These are phyloP conservation scores for Acleris laterana DNA, from an alignment of 2,888 invertebrate species.

Conservation along the genomic window DNA sequence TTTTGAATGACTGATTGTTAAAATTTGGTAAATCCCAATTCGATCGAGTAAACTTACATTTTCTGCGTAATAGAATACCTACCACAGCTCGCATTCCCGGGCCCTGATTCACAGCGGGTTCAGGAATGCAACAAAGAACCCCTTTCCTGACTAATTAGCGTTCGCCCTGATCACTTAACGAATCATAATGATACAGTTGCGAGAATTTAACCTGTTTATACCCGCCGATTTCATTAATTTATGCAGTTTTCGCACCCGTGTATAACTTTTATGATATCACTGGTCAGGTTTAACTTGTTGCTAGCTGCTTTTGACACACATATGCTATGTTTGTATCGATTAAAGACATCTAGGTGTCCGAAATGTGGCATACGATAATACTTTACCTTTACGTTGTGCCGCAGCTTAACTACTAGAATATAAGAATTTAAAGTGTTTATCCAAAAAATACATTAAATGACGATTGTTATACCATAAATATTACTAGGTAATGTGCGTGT, in stretches of 20 bases:
- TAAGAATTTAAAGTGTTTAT: too few species aligned
- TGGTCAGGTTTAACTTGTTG: conserved; percentile 16
- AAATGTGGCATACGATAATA: background rate
- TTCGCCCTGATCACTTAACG: conserved; percentile 48
- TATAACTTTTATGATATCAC: conserved; percentile 16
- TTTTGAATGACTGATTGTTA: too few species aligned
- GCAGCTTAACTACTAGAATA: too few species aligned
- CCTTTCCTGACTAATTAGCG: conserved; percentile 59
- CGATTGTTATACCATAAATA: too few species aligned
- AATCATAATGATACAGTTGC: conserved; percentile 33
- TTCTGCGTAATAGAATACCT: too few species aligned
- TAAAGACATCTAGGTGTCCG: background rate
- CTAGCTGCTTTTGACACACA: conserved; percentile 17
- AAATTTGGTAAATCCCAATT: too few species aligned
- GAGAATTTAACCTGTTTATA: too few species aligned
- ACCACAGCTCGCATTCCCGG: conserved; percentile 20
- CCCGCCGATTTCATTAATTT: background rate
- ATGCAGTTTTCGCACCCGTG: conserved; percentile 16
- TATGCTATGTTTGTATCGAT: conserved; percentile 19
- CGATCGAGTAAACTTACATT: too few species aligned
- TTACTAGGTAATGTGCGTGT: too few species aligned
- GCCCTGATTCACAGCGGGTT: conserved; percentile 53
- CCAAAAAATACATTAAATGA: too few species aligned
- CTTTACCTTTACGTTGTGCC: too few species aligned
- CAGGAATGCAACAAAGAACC: conserved; percentile 59